Percentiles rank a stretch among this genome's conserved stretches.
phyloP scores from a whole-genome alignment of 2,797 vertebrate genomes.

The Menidia menidia region DNA sequence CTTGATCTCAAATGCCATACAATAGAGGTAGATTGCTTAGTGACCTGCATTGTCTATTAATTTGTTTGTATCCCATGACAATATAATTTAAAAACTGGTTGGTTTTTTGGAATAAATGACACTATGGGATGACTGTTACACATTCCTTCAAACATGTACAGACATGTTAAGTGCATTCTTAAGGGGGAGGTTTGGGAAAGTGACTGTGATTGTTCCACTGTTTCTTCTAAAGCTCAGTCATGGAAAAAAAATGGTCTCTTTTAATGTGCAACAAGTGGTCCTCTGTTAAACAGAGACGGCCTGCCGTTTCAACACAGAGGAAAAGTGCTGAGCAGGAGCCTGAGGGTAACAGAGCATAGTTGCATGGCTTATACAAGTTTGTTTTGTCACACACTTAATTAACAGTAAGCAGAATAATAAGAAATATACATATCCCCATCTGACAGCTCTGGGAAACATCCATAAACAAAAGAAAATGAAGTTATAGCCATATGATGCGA shows the following conservation, averaged over 20 bases:
- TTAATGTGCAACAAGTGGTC: slow-evolving; percentile 41
- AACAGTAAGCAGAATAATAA: too few relatives aligned
- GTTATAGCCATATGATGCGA: not conserved
- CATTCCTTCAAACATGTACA: slow-evolving; percentile 7
- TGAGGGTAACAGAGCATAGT: not conserved
- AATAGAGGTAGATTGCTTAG: too few relatives aligned
- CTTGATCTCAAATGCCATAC: too few relatives aligned
- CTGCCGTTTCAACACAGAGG: slow-evolving; percentile 25
- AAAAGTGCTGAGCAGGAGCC: slow-evolving; percentile 34
- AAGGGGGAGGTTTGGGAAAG: not conserved
- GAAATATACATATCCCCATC: not conserved
- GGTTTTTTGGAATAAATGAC: not conserved
- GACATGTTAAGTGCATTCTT: not conserved
- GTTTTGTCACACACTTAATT: not conserved
- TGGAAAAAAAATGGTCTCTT: slow-evolving; percentile 25
- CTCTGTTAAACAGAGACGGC: slow-evolving; percentile 19
- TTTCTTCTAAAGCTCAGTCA: slow-evolving; percentile 14
- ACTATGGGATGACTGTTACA: not conserved
- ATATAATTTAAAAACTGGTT: not conserved
- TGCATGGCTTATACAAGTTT: accelerated
- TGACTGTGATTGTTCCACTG: not conserved
- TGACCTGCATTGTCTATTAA: too few relatives aligned
- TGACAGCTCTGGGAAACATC: not conserved
- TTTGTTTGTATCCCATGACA: too few relatives aligned
- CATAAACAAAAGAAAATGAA: not conserved